Base-by-base conservation (phyloP, 2,888 invertebrate genomes). In the Acleris literana region DNA sequence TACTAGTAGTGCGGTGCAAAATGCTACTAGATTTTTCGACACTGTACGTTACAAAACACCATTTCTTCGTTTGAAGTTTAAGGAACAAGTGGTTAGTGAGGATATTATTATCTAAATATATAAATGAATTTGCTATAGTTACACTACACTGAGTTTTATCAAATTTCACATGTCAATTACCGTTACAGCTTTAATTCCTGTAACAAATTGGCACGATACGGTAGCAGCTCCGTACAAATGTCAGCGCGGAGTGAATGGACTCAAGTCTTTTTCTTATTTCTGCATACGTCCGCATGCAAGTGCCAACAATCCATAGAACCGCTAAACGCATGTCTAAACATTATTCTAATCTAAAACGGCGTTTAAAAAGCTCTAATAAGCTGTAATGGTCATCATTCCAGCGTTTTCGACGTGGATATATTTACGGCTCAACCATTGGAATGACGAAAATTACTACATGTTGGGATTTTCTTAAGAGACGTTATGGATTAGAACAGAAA, bases 201-300 rank as follows among this genome's bases (percentile, higher is more conserved):
- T 76, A 79, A 81, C 39, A 86, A 85, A 89, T 86, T 85, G 87
- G 86, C 89, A 87, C 83, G 81, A 79, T 33, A 79, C 81, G 39
- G 39, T 39, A 13, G 39, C 13, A 71, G 71, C 75, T 74, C 80
- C 79, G 78, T 82, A 85, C 83, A 91, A 91, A 92, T 91, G 91
- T 90, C 92, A 92, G 84, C 81, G 76, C 81, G 77, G 85, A 86
- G 90, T 91, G 90, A 92, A 92, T 90, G 90, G 90, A 88, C 90
- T 86, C 84, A 76, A 84, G 81, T 83, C 87, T 85, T 85, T 86
- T 86, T 80, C 90, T 88, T 88, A 86, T 87, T 86, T 82, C 75
- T 83, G 80, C 81, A 83, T 86, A 86, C 82, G 85, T 89, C 88
- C 89, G 90, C 84, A 83, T 88, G 78, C 84, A 84, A 82, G 86